phyloP scores from a whole-genome alignment of 37 sponge, comb jelly and placozoan genomes.

The Cliona cf. orientalis region DNA sequence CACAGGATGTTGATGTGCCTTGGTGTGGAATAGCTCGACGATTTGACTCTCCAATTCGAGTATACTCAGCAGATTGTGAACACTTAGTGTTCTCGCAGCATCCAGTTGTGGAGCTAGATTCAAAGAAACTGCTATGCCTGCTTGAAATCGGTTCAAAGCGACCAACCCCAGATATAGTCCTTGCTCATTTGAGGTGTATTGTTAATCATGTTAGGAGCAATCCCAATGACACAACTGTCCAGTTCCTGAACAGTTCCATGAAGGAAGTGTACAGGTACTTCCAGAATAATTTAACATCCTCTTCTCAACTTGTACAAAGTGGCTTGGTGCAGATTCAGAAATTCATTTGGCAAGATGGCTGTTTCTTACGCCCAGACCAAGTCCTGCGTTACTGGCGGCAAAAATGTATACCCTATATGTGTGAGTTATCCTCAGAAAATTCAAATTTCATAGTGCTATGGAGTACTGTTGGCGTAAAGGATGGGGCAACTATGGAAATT shows the following conservation, averaged over 20 bases:
- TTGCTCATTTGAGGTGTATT: conserved; percentile 18
- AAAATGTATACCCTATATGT: conserved; percentile 40
- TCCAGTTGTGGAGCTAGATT: conserved; percentile 11
- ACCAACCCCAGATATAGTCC: conserved; percentile 12
- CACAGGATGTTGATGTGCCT: conserved; percentile 32
- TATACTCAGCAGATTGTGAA: neutral
- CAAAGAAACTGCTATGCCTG: conserved; percentile 1
- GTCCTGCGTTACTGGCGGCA: conserved; percentile 8
- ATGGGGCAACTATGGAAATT: neutral
- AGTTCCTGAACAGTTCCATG: neutral
- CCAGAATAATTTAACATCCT: too few species aligned
- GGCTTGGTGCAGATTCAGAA: too few species aligned
- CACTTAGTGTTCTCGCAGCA: conserved; percentile 23
- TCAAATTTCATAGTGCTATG: conserved; percentile 12
- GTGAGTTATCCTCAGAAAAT: conserved; percentile 29
- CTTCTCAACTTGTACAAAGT: too few species aligned
- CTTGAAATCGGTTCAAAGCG: conserved; percentile 6
- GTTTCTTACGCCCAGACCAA: conserved; percentile 17
- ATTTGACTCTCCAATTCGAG: conserved; percentile 18
- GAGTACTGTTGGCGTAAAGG: conserved; percentile 25
- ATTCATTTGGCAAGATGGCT: conserved; percentile 60
- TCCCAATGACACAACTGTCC: neutral
- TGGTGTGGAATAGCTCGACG: conserved; percentile 13
- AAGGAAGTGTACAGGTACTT: too few species aligned
- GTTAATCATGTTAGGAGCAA: neutral